These are phyloP conservation scores for Streptopelia turtur DNA, from an alignment of 2,797 vertebrate genomes.

Conservation along the genomic window DNA sequence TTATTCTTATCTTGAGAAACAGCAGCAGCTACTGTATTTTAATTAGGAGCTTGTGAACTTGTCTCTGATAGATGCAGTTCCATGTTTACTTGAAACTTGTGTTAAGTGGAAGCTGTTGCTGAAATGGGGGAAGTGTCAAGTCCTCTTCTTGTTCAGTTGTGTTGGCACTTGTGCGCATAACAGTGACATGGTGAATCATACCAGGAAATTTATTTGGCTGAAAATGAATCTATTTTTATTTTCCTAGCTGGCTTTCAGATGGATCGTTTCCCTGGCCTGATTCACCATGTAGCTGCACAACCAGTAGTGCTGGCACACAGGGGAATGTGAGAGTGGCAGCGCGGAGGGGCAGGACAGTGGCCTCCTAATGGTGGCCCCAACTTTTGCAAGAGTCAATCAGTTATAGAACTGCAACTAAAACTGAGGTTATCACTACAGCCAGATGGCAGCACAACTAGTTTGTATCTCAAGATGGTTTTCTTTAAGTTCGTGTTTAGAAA, in stretches of 20 bases:
- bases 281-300: not conserved
- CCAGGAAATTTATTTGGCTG: constrained; percentile 36
- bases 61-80: not conserved
- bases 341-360: not conserved
- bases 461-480: not conserved
- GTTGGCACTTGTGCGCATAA: not conserved
- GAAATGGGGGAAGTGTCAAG: constrained; percentile 36
- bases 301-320: not conserved
- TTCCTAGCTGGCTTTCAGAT: constrained; percentile 35
- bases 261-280: constrained; percentile 46
- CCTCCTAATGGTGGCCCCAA: not conserved
- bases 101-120: constrained; percentile 36
- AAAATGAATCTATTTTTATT: constrained; percentile 39
- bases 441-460: not conserved
- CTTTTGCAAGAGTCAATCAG: not conserved
- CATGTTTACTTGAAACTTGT: constrained; percentile 13
- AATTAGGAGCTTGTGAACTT: constrained; percentile 28
- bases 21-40: constrained; percentile 41
- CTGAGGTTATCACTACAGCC: not conserved
- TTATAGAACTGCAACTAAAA: not conserved
- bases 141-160: not conserved
- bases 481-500: not conserved
- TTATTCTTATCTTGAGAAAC: constrained; percentile 49
- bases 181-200: constrained; percentile 39
- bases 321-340: rapidly evolving